Percentiles rank a stretch among this genome's conserved stretches.
phyloP scores from a whole-genome alignment of 1,140 invertebrate species.

The Steinernema khuongi region DNA sequence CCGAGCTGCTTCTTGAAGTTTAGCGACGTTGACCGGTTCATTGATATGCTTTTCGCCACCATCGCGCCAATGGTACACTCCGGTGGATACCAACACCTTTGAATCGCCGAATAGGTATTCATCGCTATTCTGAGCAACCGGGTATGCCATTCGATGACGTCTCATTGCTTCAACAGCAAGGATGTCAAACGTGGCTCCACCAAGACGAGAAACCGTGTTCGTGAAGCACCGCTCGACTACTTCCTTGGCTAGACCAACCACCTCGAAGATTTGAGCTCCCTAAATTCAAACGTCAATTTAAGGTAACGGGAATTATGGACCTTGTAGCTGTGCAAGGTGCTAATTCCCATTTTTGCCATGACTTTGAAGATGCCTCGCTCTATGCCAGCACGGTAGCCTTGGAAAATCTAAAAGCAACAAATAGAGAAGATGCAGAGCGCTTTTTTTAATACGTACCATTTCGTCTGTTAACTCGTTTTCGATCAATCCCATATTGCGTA shows the following conservation, averaged over 20 bases:
- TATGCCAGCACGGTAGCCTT: conserved; percentile 59
- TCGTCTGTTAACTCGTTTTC: conserved; percentile 78
- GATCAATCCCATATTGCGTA: conserved; percentile 66
- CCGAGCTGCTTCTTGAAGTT: conserved; percentile 72
- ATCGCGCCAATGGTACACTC: conserved; percentile 87
- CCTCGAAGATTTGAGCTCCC: conserved; percentile 98
- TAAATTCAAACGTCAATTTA: conserved; percentile 42
- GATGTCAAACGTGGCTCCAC: conserved; percentile 82
- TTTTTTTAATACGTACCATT: conserved; percentile 63
- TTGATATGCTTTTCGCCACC: conserved; percentile 98
- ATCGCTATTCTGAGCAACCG: conserved; percentile 59
- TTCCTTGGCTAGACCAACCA: conserved; percentile 83
- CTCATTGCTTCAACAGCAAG: conserved; percentile 80
- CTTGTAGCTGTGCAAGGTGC: conserved; percentile 97
- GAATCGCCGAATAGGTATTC: conserved; percentile 64
- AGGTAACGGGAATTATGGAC: conserved; percentile 36
- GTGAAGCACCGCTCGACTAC: conserved; percentile 91
- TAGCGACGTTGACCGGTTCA: conserved; percentile 84
- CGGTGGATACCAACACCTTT: conserved; percentile 79
- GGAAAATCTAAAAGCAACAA: conserved; percentile 41
- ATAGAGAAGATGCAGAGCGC: conserved; percentile 6
- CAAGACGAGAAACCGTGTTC: conserved; percentile 88
- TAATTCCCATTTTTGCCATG: conserved; percentile 99
- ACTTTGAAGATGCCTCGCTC: conserved; percentile 66
- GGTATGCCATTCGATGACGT: conserved; percentile 75